Conservation (phyloP, 1,140 invertebrate genomes). For the Temnothorax nylanderi region DNA sequence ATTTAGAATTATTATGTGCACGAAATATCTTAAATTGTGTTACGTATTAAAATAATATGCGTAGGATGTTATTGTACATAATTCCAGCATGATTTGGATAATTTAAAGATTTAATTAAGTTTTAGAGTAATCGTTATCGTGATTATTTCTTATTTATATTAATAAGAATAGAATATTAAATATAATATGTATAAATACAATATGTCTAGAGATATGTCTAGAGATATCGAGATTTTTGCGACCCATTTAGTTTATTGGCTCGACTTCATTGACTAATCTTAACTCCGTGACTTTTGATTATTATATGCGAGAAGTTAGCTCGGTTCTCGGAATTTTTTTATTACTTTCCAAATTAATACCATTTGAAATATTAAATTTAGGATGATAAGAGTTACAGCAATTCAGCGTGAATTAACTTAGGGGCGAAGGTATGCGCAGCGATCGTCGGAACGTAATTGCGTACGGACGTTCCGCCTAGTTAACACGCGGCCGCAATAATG, state of each 20-base stretch:
- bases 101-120: not conserved
- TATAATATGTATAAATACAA: not conserved
- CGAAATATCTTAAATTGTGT: not conserved
- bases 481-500: slow-evolving; percentile 66
- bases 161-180: not conserved
- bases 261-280: not conserved
- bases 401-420: slow-evolving; percentile 7
- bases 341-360: not conserved
- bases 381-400: not conserved
- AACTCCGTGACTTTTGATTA: not conserved
- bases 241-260: not conserved
- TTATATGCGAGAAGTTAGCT: not conserved
- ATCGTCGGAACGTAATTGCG: slow-evolving; percentile 1
- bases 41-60: not conserved
- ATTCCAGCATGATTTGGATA: not conserved
- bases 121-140: not conserved
- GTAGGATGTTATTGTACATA: not conserved
- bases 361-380: slow-evolving; percentile 16
- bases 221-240: not conserved
- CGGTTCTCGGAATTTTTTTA: too few relatives aligned
- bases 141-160: not conserved
- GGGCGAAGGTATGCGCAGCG: not conserved
- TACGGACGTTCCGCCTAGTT: slow-evolving; percentile 51
- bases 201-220: not conserved
- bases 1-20: not conserved